Conservation (phyloP, 2,113 vertebrate genomes). For the Colaptes auratus region DNA sequence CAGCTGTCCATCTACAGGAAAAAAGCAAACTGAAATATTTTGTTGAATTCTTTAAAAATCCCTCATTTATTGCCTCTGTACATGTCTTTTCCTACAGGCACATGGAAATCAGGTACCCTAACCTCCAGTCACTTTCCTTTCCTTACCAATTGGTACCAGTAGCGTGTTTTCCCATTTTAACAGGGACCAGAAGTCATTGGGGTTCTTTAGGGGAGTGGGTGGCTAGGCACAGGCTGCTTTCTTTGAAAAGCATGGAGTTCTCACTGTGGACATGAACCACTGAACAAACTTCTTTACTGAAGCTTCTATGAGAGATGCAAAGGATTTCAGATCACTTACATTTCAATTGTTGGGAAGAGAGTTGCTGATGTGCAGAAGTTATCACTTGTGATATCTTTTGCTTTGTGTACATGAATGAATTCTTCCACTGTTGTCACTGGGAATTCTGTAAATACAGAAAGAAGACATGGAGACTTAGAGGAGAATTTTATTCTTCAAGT, state of each 20-base stretch:
- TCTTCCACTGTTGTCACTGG: not conserved
- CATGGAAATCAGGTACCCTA: not conserved
- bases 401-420: not conserved
- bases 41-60: not conserved
- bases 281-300: not conserved
- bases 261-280: too few species aligned
- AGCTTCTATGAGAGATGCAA: not conserved
- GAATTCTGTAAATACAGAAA: not conserved
- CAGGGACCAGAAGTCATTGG: not conserved
- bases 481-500: slow-evolving; percentile 1
- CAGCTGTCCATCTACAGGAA: not conserved
- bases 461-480: not conserved
- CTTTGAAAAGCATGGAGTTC: not conserved
- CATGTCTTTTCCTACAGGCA: not conserved
- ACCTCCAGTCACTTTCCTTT: not conserved
- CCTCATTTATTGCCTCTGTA: not conserved
- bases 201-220: not conserved
- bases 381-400: not conserved
- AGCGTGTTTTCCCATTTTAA: not conserved
- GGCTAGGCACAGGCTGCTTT: not conserved
- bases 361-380: not conserved
- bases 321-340: not conserved
- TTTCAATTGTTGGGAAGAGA: not conserved
- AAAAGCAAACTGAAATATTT: not conserved
- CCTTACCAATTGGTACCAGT: not conserved